Evolutionary conservation across 23 tunicate species (phyloP).

Genomic region (Halocynthia roretzi): DNA sequence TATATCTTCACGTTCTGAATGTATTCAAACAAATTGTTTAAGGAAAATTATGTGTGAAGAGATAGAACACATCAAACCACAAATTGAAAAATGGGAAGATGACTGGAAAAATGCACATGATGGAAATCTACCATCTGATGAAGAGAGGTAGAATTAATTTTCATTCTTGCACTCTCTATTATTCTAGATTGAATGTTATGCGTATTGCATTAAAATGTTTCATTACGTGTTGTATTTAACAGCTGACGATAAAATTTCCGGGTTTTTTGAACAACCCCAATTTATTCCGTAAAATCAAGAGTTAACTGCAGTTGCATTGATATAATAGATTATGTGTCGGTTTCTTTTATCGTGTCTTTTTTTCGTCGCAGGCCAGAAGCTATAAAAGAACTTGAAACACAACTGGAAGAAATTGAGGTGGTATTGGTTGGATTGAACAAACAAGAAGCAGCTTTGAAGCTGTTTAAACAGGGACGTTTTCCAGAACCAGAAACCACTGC

Average conservation of each 20-base stretch:
- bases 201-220: too few relatives aligned
- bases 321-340: too few relatives aligned
- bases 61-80: neutral
- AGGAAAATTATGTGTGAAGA: slow-evolving; percentile 9
- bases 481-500: neutral
- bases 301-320: neutral
- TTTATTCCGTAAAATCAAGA: neutral
- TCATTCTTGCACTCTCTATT: too few relatives aligned
- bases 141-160: slow-evolving; percentile 9
- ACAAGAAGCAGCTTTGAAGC: slow-evolving; percentile 10
- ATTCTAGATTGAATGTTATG: too few relatives aligned
- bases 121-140: slow-evolving; percentile 17
- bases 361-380: slow-evolving; percentile 11
- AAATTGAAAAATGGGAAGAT: slow-evolving; percentile 14
- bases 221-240: too few relatives aligned
- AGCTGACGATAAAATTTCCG: too few relatives aligned
- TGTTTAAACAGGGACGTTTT: slow-evolving; percentile 8
- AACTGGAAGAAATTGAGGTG: slow-evolving; percentile 5
- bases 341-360: too few relatives aligned
- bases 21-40: slow-evolving; percentile 1
- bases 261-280: too few relatives aligned
- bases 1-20: neutral
- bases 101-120: slow-evolving; percentile 17
- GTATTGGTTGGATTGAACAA: neutral
- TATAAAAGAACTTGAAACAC: slow-evolving; percentile 18